phyloP scores from a whole-genome alignment of 1,140 invertebrate species.

The Semibalanus balanoides region DNA sequence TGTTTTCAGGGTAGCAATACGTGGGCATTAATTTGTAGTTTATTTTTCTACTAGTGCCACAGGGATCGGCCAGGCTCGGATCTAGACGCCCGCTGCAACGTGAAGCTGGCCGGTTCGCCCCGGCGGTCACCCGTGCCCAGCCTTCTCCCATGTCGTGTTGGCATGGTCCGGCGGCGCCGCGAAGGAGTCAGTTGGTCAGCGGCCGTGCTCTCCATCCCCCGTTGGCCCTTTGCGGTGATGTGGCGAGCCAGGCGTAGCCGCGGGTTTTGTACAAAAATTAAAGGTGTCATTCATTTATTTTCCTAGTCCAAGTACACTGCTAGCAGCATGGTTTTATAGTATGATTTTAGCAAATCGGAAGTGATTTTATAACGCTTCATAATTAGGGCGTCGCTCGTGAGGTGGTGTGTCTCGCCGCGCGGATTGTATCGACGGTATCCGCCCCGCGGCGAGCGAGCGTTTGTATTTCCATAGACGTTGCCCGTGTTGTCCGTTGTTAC shows the following conservation, averaged over 20 bases:
- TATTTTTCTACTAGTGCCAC: neutral
- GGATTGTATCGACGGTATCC: no score
- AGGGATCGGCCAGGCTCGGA: no score
- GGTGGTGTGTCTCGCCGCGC: neutral
- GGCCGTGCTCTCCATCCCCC: neutral
- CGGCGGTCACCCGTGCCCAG: no score
- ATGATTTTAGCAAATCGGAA: conserved; percentile 2
- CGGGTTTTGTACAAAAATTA: conserved; percentile 1
- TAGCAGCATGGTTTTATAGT: conserved; percentile 1
- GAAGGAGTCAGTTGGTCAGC: neutral
- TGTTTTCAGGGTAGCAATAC: neutral
- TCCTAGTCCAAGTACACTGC: conserved; percentile 1
- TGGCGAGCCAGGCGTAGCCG: no score
- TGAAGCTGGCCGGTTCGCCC: no score
- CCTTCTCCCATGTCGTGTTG: neutral
- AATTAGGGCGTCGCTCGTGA: neutral
- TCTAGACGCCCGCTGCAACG: no score
- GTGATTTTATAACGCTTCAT: conserved; percentile 2
- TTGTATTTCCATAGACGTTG: neutral
- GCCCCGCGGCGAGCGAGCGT: neutral
- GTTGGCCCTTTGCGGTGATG: neutral
- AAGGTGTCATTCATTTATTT: conserved; percentile 2
- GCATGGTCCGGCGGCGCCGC: no score
- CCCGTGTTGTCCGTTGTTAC: neutral
- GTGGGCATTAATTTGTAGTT: conserved; percentile 2